These are phyloP conservation scores for Zaprionus taronus DNA, from an alignment of 1,140 invertebrate genomes.

Conservation along the genomic window DNA sequence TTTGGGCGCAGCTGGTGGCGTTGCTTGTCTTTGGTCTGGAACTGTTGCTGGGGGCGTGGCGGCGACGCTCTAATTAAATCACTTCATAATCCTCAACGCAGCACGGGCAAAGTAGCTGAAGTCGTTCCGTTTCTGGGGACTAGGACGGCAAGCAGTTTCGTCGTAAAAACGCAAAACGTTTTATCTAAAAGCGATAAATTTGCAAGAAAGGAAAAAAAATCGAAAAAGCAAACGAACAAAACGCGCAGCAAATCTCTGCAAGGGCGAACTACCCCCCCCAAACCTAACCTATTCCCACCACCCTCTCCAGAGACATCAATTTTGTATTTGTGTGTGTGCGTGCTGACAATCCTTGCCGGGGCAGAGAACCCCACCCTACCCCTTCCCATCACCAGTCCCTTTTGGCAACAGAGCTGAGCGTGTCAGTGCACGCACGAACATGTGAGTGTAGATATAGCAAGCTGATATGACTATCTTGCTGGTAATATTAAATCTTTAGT, in stretches of 20 bases:
- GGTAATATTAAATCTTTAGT: neutral
- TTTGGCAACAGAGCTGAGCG: neutral
- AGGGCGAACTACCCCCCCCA: conserved; percentile 9
- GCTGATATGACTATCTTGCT: neutral
- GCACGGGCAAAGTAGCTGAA: neutral
- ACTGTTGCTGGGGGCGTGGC: conserved; percentile 47
- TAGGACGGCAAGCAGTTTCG: conserved; percentile 52
- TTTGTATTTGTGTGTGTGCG: conserved; percentile 8
- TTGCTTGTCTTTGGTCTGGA: conserved; percentile 52
- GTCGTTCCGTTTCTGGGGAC: neutral
- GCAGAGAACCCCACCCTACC: neutral
- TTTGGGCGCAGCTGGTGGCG: conserved; percentile 59
- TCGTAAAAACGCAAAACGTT: conserved; percentile 82
- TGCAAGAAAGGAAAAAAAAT: conserved; percentile 50
- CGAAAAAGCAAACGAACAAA: conserved; percentile 65
- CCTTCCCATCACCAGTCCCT: neutral
- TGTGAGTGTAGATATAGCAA: neutral
- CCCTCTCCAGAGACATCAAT: conserved; percentile 28
- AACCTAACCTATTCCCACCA: neutral
- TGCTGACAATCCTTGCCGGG: neutral
- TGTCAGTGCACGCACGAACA: neutral
- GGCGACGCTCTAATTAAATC: conserved; percentile 74
- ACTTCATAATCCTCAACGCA: conserved; percentile 65
- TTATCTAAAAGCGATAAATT: conserved; percentile 83
- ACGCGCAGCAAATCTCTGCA: conserved; percentile 42